A percentile compares a stretch with the other conserved stretches of the same genome.
phyloP scores from a whole-genome alignment of 2,113 vertebrate genomes.

The Crotalus helleri region DNA sequence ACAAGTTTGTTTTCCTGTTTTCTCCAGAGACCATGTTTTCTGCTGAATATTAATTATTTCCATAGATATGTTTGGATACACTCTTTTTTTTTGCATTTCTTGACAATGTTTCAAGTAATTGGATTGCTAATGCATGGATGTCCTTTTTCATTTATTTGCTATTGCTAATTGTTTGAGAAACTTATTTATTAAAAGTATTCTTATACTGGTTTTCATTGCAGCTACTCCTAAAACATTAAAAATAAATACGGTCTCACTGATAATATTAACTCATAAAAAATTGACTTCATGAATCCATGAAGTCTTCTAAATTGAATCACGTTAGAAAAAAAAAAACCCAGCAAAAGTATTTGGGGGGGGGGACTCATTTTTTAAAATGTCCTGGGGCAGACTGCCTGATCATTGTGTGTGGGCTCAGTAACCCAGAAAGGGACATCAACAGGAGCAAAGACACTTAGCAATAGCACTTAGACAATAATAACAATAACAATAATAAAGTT shows the following conservation, averaged over 20 bases:
- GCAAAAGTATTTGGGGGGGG: background rate
- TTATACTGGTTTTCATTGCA: background rate
- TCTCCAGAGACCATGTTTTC: background rate
- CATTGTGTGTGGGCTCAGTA: background rate
- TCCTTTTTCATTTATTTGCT: background rate
- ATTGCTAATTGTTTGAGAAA: background rate
- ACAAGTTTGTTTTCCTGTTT: background rate
- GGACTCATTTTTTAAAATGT: background rate
- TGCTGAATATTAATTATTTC: background rate
- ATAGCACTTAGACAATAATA: background rate
- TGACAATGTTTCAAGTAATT: background rate
- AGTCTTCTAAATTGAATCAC: background rate
- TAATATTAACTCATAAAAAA: background rate
- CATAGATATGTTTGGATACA: background rate
- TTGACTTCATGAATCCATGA: background rate
- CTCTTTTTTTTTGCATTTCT: background rate
- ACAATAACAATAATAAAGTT: too few relatives aligned
- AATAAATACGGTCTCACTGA: background rate
- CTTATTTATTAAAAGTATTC: background rate
- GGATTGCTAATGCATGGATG: background rate
- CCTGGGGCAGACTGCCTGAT: background rate
- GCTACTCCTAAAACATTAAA: background rate
- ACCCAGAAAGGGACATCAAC: background rate
- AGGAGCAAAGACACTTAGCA: background rate
- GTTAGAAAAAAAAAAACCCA: background rate